Conservation (phyloP, 2,888 invertebrate species). For the Erebia ligea region DNA sequence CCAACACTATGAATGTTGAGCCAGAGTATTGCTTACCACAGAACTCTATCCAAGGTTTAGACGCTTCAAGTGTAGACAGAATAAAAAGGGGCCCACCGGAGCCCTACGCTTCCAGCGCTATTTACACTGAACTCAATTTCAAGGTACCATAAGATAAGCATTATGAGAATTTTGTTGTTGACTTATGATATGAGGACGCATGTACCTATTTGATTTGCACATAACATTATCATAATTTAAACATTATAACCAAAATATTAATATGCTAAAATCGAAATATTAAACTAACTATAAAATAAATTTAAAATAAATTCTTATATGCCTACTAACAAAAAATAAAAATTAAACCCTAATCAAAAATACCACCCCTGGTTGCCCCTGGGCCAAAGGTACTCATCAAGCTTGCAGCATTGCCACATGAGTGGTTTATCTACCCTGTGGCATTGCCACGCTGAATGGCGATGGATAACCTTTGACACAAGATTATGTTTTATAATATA, state of each 20-base stretch:
- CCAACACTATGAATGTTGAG: slow-evolving; percentile 73
- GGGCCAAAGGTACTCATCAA: too few species aligned
- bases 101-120: slow-evolving; percentile 78
- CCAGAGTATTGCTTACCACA: slow-evolving; percentile 78
- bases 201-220: slow-evolving; percentile 56
- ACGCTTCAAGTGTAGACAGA: slow-evolving; percentile 72
- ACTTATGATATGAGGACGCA: slow-evolving; percentile 58
- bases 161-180: slow-evolving; percentile 56
- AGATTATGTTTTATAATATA: slow-evolving; percentile 23
- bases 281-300: too few species aligned
- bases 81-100: slow-evolving; percentile 74
- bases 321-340: too few species aligned
- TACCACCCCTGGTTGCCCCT: too few species aligned
- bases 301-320: too few species aligned
- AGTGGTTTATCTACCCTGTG: too few species aligned
- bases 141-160: slow-evolving; percentile 74
- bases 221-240: slow-evolving; percentile 41
- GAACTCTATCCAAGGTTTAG: slow-evolving; percentile 77
- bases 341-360: too few species aligned
- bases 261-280: too few species aligned
- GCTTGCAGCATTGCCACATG: too few species aligned
- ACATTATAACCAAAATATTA: slow-evolving; percentile 33
- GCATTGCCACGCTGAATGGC: too few species aligned
- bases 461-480: too few species aligned
- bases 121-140: slow-evolving; percentile 82